These are phyloP conservation scores for Pipa parva DNA, from an alignment of 2,113 vertebrate species.

Conservation along the genomic window DNA sequence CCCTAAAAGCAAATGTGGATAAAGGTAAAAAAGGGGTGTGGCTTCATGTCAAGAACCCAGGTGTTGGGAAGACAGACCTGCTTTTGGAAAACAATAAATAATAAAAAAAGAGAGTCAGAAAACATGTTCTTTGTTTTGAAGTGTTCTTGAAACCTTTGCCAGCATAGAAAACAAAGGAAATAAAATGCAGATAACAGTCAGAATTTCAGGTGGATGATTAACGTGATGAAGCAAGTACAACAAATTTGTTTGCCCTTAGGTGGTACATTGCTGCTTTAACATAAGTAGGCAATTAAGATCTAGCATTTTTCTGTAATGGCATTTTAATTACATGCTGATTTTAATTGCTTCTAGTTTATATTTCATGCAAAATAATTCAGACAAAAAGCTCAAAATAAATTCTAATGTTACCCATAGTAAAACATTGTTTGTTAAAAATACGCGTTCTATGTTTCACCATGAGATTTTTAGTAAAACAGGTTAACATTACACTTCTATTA, in stretches of 20 bases:
- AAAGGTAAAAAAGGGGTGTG: no score
- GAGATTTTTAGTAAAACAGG: slow-evolving; percentile 11
- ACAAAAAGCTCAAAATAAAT: slow-evolving; percentile 46
- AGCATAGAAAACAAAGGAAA: slow-evolving; percentile 1
- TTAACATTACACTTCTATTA: no score
- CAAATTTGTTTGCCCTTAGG: slow-evolving; percentile 41
- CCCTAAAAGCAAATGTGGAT: no score
- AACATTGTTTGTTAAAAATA: not conserved
- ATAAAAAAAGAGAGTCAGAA: no score
- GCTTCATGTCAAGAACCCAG: no score
- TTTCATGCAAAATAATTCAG: slow-evolving; percentile 39
- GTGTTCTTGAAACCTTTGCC: not conserved
- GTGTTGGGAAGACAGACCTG: no score
- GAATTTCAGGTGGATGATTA: slow-evolving; percentile 41
- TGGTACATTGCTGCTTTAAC: slow-evolving; percentile 40
- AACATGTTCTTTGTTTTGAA: not conserved
- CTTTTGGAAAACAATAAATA: no score
- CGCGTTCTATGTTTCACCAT: no score
- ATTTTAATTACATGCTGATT: slow-evolving; percentile 47
- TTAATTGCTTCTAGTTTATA: slow-evolving; percentile 47
- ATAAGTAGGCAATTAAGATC: slow-evolving; percentile 44
- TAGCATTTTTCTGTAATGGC: slow-evolving; percentile 48
- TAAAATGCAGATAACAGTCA: slow-evolving; percentile 18
- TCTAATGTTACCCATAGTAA: slow-evolving; percentile 12
- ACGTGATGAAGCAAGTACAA: slow-evolving; percentile 28